phyloP scores from a whole-genome alignment of 64 coral and sea anemone genomes.

The Porites australiensis region DNA sequence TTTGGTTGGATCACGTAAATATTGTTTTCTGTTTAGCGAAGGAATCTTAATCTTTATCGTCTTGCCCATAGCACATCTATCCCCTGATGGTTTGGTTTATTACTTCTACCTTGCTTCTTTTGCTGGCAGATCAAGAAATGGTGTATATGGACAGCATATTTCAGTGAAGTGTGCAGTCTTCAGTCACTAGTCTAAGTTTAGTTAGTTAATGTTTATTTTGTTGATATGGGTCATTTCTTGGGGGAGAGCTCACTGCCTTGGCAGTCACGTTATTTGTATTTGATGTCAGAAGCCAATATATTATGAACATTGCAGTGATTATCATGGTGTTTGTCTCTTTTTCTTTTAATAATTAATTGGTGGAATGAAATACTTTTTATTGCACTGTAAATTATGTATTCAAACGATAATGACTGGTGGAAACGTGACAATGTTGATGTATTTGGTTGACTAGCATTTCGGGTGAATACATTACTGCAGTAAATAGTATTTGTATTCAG shows the following conservation, averaged over 20 bases:
- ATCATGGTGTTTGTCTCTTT: not conserved
- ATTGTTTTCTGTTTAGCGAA: too few species aligned
- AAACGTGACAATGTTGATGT: too few species aligned
- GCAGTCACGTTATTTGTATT: slow-evolving; percentile 66
- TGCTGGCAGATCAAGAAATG: not conserved
- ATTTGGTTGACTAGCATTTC: too few species aligned
- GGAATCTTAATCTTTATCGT: too few species aligned
- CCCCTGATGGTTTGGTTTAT: not conserved
- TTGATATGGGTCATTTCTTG: slow-evolving; percentile 8
- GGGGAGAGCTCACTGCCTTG: slow-evolving; percentile 42
- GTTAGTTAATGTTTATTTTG: slow-evolving; percentile 8
- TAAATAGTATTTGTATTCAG: too few species aligned
- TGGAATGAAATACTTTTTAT: too few species aligned
- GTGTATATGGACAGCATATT: not conserved
- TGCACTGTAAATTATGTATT: too few species aligned
- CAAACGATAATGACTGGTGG: too few species aligned
- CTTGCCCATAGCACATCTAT: too few species aligned
- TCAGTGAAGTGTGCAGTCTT: not conserved
- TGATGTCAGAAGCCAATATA: slow-evolving; percentile 66
- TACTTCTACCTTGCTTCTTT: not conserved
- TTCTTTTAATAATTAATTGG: not conserved
- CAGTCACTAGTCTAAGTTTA: not conserved
- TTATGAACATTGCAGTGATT: slow-evolving; percentile 35
- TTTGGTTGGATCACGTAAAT: not conserved
- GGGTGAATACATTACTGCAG: too few species aligned